Base-by-base conservation (phyloP, 2,888 invertebrate species). In the Yponomeuta cagnagella region DNA sequence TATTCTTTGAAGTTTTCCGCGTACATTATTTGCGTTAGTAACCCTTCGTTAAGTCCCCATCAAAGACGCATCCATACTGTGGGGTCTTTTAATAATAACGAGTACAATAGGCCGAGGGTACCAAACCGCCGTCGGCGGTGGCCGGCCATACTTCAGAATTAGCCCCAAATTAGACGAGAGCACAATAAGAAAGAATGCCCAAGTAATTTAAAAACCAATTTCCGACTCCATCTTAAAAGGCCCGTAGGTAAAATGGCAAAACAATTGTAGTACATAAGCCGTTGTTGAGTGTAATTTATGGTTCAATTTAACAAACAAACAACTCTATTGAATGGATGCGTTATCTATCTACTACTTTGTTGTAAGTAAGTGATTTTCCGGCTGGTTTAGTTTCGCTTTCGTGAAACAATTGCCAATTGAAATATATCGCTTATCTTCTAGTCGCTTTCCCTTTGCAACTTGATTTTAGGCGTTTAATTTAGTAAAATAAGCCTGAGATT, bases 141-240 rank as follows among this genome's bases (percentile, higher is more conserved):
- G 75, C 73, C 74, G 73, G 30, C 69, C 72, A 80, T 78, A 79
- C 76, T 76, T 75, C 76, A 74, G 78, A 80, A 80, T 80, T 76
- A 82, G 80, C 78, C 78, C 79, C 80, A 81, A 84, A 83, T 83
- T 81, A 82, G 82, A 80, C 76, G 79, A 80, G 80, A 82, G 81
- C 82, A 80, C 80, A 78, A 78, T 77, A 70, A 82, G 79, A 82
- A 80, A 77, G 78, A 79, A 80, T 76, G 64, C 78, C 75, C 78
- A 78, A 78, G 80, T 86, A 87, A 87, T 87, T 87, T 87, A 87
- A 87, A 87, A 87, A 82, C 78, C 82, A 86, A 87, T 85, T 87
- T 86, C 77, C 74, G 76, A 77, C 78, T 78, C 79, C 75, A 73
- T 76, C 73, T 72, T 69, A 73, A 74, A 73, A 74, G 69, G 63